Conservation (phyloP, 2,113 vertebrate species). For the Myocastor coypus region DNA sequence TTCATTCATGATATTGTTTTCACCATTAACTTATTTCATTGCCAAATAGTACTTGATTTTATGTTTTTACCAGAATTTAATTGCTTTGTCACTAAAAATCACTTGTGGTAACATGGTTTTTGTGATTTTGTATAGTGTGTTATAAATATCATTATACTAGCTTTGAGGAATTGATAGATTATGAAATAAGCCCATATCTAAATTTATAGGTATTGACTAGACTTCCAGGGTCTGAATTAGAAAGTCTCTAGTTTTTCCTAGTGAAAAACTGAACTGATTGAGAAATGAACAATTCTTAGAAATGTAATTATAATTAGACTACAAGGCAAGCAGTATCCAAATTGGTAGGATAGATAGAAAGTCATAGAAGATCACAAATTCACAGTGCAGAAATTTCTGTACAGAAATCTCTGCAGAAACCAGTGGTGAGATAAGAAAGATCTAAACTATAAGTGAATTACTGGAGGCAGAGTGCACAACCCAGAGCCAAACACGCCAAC, state of each 20-base stretch:
- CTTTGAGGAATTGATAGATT: background rate
- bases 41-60: background rate
- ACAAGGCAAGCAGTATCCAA: background rate
- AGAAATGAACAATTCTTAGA: background rate
- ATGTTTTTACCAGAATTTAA: background rate
- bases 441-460: background rate
- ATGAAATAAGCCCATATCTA: background rate
- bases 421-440: background rate
- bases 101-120: background rate
- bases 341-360: background rate
- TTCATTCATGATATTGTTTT: background rate
- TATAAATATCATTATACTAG: background rate
- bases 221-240: background rate
- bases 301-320: background rate
- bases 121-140: background rate
- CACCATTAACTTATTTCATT: background rate
- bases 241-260: background rate
- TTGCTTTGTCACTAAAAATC: background rate
- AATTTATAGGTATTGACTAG: background rate
- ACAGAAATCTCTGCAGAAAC: background rate
- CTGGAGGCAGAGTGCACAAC: background rate
- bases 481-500: background rate
- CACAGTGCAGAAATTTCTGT: background rate
- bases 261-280: background rate
- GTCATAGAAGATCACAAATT: background rate